Evolutionary conservation across 1,140 invertebrate species (phyloP).

Genomic region (Drosophila ironensis): DNA sequence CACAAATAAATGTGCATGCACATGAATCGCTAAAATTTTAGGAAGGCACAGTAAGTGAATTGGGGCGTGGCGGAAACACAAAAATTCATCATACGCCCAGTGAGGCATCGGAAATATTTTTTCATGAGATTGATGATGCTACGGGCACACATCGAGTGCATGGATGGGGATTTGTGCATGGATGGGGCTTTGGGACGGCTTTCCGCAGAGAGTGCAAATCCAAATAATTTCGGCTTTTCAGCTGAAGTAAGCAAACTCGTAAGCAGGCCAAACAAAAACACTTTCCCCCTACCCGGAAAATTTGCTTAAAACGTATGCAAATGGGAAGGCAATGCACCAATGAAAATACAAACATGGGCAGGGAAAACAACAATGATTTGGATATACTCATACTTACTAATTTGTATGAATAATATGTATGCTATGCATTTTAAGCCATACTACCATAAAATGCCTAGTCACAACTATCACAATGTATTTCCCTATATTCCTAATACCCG

Average conservation of each 20-base stretch:
- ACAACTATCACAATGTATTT: no score
- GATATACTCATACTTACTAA: no score
- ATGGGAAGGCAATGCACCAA: no score
- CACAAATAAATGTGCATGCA: background rate
- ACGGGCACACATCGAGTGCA: background rate
- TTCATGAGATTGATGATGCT: conserved; percentile 28
- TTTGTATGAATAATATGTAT: no score
- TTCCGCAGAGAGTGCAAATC: no score
- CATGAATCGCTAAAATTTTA: conserved; percentile 9
- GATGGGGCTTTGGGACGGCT: no score
- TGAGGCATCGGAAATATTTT: conserved; percentile 38
- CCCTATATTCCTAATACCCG: no score
- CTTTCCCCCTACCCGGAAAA: conserved; percentile 7
- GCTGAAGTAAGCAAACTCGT: conserved; percentile 50
- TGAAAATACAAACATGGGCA: no score
- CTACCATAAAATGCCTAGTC: no score
- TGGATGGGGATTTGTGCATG: background rate
- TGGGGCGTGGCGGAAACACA: conserved; percentile 20
- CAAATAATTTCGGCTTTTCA: conserved; percentile 41
- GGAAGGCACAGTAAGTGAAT: background rate
- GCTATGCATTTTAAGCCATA: no score
- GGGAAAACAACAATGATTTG: no score
- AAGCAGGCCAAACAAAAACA: conserved; percentile 29
- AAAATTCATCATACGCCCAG: conserved; percentile 43
- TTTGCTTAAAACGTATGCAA: conserved; percentile 34